Evolutionary conservation across 2,797 vertebrate genomes (phyloP).

Genomic region (Acipenser oxyrinchus): DNA sequence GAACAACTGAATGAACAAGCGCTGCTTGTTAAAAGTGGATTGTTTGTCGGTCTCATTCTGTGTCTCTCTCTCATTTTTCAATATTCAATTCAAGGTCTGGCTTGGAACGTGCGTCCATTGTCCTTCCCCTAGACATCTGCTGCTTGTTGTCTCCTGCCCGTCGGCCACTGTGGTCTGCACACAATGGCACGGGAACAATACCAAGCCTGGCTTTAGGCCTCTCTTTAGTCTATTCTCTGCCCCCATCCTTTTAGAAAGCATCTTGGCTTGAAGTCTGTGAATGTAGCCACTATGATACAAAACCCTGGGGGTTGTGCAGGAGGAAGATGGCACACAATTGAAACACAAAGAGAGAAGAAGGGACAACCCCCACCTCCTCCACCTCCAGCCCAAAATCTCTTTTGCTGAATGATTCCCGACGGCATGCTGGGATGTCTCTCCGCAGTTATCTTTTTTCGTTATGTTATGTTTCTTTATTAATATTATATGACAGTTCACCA

Average conservation of each 20-base stretch:
- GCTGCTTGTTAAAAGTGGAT: slow-evolving; percentile 30
- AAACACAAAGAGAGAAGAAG: slow-evolving; percentile 43
- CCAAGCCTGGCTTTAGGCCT: slow-evolving; percentile 29
- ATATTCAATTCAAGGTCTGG: slow-evolving; percentile 46
- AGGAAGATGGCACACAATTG: slow-evolving; percentile 39
- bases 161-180: slow-evolving; percentile 41
- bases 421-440: slow-evolving; percentile 38
- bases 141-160: slow-evolving; percentile 64
- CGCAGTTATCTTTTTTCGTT: slow-evolving; percentile 11
- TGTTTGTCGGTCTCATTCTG: slow-evolving; percentile 26
- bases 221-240: slow-evolving; percentile 52
- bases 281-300: slow-evolving; percentile 19
- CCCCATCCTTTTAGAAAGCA: slow-evolving; percentile 51
- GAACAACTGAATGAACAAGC: slow-evolving; percentile 35
- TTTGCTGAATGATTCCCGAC: slow-evolving; percentile 41
- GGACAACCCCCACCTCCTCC: slow-evolving; percentile 21
- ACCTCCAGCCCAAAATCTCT: slow-evolving; percentile 25
- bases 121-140: slow-evolving; percentile 78
- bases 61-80: slow-evolving; percentile 15
- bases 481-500: neutral
- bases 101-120: slow-evolving; percentile 64
- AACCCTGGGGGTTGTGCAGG: slow-evolving; percentile 20
- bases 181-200: slow-evolving; percentile 46
- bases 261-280: slow-evolving; percentile 43
- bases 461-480: neutral